Conservation (phyloP, 2,113 vertebrate species). For the Pseudopodoces humilis region DNA sequence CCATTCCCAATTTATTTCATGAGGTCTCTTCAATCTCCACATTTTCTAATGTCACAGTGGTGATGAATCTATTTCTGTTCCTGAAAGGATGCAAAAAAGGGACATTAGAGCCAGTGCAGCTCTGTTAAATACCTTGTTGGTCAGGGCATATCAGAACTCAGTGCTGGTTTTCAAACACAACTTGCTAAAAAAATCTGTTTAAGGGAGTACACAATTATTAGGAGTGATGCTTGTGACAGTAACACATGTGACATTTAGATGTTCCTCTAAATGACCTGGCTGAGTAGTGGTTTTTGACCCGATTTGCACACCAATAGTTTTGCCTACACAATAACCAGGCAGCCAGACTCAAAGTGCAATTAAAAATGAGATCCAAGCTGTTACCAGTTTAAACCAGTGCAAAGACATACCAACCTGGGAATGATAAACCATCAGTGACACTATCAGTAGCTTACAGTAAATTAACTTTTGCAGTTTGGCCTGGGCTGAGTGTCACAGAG, state of each 20-base stretch:
- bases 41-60: background rate
- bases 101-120: background rate
- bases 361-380: background rate
- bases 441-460: background rate
- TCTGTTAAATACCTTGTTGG: background rate
- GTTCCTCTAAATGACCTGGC: background rate
- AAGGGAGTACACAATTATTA: background rate
- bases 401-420: background rate
- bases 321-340: background rate
- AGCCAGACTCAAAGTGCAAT: background rate
- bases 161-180: background rate
- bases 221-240: background rate
- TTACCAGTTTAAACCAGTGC: background rate
- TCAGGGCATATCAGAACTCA: background rate
- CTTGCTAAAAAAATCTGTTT: background rate
- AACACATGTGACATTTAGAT: background rate
- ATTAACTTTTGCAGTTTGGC: background rate
- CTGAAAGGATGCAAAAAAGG: background rate
- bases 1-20: slow-evolving; percentile 15
- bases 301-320: background rate
- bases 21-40: background rate
- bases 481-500: background rate
- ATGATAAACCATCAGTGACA: background rate
- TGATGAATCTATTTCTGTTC: background rate
- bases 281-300: background rate